Evolutionary conservation across 2,888 invertebrate species (phyloP).

Genomic region (Harmothoe impar): DNA sequence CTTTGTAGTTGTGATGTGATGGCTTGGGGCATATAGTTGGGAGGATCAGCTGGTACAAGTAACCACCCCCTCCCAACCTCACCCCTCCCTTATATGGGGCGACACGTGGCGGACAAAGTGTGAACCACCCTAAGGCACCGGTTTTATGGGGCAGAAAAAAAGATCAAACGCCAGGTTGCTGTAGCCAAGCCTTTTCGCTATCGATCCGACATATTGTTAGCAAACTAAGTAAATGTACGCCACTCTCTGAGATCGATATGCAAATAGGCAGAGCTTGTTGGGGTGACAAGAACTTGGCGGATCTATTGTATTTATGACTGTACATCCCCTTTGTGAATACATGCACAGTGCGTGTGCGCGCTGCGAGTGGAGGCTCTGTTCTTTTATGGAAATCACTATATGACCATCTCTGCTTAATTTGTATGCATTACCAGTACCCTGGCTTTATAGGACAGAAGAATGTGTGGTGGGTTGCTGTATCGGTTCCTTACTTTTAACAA

Average conservation of each 20-base stretch:
- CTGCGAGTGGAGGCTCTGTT: no score
- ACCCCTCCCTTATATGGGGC: not conserved
- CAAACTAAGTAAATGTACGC: slow-evolving; percentile 29
- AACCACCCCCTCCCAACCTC: not conserved
- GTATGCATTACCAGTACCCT: no score
- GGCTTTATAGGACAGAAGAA: no score
- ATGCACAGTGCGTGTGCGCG: not conserved
- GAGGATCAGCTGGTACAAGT: not conserved
- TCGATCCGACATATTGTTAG: slow-evolving; percentile 2
- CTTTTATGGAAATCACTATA: no score
- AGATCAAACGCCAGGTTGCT: not conserved
- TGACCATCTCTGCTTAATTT: no score
- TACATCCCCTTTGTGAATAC: not conserved
- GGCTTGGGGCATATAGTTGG: not conserved
- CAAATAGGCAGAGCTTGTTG: slow-evolving; percentile 6
- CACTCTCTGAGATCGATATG: not conserved
- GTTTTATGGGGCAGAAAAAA: not conserved
- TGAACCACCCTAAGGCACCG: not conserved
- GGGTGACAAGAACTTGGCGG: not conserved
- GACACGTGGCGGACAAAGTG: not conserved
- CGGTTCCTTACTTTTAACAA: no score
- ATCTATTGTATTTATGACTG: slow-evolving; percentile 10
- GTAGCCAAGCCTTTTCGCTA: not conserved
- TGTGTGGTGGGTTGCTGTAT: no score
- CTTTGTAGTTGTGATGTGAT: not conserved